phyloP scores from a whole-genome alignment of 2,888 invertebrate species.

The Lepidocyrtinus sp. region DNA sequence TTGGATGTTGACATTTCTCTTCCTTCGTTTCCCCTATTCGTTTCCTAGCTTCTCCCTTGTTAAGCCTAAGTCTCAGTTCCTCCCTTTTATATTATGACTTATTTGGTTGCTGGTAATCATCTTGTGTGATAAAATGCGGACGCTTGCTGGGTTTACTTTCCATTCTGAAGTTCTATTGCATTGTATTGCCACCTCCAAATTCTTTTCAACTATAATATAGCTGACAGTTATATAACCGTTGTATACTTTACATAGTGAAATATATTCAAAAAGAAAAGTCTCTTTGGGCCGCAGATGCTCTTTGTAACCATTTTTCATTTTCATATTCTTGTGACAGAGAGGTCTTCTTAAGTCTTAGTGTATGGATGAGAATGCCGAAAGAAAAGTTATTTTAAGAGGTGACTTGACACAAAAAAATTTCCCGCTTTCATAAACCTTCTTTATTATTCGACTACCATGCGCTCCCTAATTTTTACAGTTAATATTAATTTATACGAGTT shows the following conservation, averaged over 20 bases:
- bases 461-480: background rate
- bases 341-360: constrained; percentile 48
- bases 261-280: background rate
- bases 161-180: background rate
- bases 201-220: too few relatives aligned
- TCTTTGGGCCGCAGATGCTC: constrained; percentile 33
- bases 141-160: constrained; percentile 8
- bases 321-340: constrained; percentile 37
- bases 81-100: constrained; percentile 24
- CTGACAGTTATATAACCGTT: too few relatives aligned
- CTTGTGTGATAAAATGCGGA: constrained; percentile 29
- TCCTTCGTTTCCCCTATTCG: constrained; percentile 18
- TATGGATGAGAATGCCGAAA: background rate
- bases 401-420: constrained; percentile 2
- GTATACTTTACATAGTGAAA: too few relatives aligned
- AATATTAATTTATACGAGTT: background rate
- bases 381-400: constrained; percentile 23
- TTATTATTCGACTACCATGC: background rate
- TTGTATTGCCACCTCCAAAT: background rate
- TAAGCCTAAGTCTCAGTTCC: constrained; percentile 10
- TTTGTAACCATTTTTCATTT: constrained; percentile 39
- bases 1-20: constrained; percentile 53
- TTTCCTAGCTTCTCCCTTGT: background rate
- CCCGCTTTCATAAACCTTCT: background rate
- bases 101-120: constrained; percentile 39